Base-by-base conservation (phyloP, 2,113 vertebrate species). In the Catharus minimus region DNA sequence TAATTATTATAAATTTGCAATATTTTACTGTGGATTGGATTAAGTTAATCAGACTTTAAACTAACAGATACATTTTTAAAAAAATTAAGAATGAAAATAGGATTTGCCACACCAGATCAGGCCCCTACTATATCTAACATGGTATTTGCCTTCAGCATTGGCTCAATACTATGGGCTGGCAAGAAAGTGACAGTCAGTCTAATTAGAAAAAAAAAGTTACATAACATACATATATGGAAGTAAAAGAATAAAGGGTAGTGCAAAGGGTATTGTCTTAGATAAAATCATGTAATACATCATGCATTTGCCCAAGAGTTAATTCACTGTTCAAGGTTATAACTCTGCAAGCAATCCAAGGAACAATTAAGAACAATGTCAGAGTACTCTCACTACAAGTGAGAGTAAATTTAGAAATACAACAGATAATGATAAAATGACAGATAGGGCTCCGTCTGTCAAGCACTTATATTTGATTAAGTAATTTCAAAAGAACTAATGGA, bases 361-460 rank as follows among this genome's bases (percentile, higher is more conserved):
- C 60, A 92, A 89, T 43, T 69, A 85, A 92, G 62, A 92, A 91
- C 66, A 85, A 89, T 58, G 66, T 46, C 33, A n/a, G 78, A 67
- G 58, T 56, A 83, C 15, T 83, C 75, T 81, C 68, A 82, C 38
- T 60, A 15, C 44, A 43, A 77, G n/a, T 38, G 28, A 88, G 36
- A 90, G 32, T 24, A 83, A 71, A 90, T 64, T 81, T 57, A 88
- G 61, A 91, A 91, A 88, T 38, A 86, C 9, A 94, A 68, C 61
- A 86, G 60, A 78, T 57, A 95, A 81, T 19, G 19, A 57, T 36
- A 64, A 44, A 30, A 47, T 53, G 69, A 90, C 82, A 90, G 86
- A 91, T 56, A 65, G 64, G 23, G 24, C 49, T 80, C 55, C 1
- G 1, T 76, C 78, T 86, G 88, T 44, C 79, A 94, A 83, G 79